Evolutionary conservation across 1,140 invertebrate genomes (phyloP).

Genomic region (Scaptomyza hsui): DNA sequence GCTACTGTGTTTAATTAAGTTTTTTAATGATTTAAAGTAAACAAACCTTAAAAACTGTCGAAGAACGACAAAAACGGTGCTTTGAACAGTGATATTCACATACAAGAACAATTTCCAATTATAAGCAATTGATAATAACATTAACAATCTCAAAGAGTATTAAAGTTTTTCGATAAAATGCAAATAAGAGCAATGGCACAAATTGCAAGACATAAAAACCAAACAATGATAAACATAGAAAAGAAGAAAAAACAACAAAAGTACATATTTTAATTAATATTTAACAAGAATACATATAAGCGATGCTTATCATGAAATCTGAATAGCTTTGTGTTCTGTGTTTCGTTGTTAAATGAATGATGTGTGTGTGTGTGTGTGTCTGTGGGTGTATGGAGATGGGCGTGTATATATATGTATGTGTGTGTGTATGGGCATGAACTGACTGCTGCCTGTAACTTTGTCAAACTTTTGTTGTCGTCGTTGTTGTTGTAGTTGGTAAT

Average conservation of each 20-base stretch:
- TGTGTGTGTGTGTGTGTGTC: neutral
- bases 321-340: conserved; percentile 17
- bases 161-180: neutral
- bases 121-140: neutral
- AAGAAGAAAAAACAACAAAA: conserved; percentile 33
- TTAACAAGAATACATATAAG: conserved; percentile 70
- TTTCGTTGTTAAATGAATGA: conserved; percentile 12
- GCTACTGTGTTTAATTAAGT: too few relatives aligned
- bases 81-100: too few relatives aligned
- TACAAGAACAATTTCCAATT: neutral
- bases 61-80: too few relatives aligned
- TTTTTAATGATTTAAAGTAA: too few relatives aligned
- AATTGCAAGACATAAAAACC: neutral
- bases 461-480: conserved; percentile 51
- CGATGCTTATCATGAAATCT: conserved; percentile 65
- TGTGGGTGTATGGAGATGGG: conserved; percentile 11
- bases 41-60: too few relatives aligned
- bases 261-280: conserved; percentile 71
- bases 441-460: conserved; percentile 55
- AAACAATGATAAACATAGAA: conserved; percentile 12
- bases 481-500: conserved; percentile 23
- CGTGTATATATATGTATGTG: conserved; percentile 1
- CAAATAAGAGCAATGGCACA: neutral
- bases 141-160: neutral
- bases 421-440: conserved; percentile 16